Percentiles rank a stretch among this genome's conserved stretches.
phyloP scores from a whole-genome alignment of 2,888 invertebrate genomes.

The Brachyptera putata region DNA sequence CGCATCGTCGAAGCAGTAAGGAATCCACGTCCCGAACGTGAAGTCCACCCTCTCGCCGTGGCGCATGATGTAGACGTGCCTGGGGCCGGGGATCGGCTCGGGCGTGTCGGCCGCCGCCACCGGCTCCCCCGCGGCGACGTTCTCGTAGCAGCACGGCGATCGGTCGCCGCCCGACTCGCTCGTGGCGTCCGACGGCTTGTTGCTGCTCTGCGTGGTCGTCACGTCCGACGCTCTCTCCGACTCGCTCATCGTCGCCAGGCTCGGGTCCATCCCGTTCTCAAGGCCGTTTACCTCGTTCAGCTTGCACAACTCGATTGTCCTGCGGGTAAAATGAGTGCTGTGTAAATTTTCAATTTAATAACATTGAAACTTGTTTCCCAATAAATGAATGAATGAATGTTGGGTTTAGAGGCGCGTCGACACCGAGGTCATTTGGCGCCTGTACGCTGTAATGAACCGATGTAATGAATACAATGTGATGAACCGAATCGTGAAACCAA shows the following conservation, averaged over 20 bases:
- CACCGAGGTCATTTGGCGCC: too few relatives aligned
- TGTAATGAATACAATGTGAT: too few relatives aligned
- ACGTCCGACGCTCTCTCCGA: constrained; percentile 11
- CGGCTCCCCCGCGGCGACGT: constrained; percentile 22
- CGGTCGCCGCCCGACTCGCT: constrained; percentile 32
- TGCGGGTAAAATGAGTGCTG: too few relatives aligned
- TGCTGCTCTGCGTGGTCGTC: background rate
- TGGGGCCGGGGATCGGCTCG: constrained; percentile 31
- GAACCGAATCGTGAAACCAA: too few relatives aligned
- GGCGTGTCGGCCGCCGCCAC: constrained; percentile 38
- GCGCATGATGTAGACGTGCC: constrained; percentile 66
- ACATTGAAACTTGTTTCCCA: too few relatives aligned
- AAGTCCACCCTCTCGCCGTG: constrained; percentile 95
- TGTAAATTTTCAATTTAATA: too few relatives aligned
- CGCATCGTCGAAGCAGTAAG: constrained; percentile 76
- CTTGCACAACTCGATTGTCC: constrained; percentile 24
- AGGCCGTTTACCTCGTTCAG: background rate
- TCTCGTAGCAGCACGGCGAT: constrained; percentile 38
- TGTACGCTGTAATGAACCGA: too few relatives aligned
- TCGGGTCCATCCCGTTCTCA: constrained; percentile 10
- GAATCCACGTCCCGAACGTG: constrained; percentile 87
- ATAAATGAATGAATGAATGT: too few relatives aligned
- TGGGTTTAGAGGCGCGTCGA: too few relatives aligned
- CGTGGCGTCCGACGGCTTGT: constrained; percentile 29
- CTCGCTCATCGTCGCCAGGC: background rate